These are phyloP conservation scores for Mimas tiliae DNA, from an alignment of 2,888 invertebrate genomes.

Conservation along the genomic window DNA sequence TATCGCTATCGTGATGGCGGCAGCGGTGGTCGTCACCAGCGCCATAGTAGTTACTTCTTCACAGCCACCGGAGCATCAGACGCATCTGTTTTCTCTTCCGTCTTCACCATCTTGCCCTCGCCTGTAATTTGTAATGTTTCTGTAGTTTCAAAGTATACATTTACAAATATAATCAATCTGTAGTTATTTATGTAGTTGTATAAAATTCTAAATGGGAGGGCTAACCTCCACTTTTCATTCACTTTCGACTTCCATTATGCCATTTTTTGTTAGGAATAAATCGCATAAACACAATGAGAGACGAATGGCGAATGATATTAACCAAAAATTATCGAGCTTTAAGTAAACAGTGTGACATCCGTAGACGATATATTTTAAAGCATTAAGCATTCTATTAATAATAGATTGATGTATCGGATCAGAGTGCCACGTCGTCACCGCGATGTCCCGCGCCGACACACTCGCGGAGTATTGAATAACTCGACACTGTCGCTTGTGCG, in stretches of 20 bases:
- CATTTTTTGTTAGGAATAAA: no score
- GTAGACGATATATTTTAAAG: no score
- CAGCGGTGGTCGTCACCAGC: conserved; percentile 3
- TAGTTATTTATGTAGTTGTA: no score
- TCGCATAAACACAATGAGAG: no score
- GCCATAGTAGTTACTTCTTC: conserved; percentile 59
- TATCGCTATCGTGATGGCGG: conserved; percentile 5
- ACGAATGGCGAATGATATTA: no score
- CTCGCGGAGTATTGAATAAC: conserved; percentile 48
- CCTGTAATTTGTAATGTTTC: conserved; percentile 52
- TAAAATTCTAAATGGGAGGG: no score
- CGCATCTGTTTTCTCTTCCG: conserved; percentile 77
- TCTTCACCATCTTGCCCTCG: conserved; percentile 80
- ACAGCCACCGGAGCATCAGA: conserved; percentile 55
- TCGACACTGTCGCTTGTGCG: conserved; percentile 39
- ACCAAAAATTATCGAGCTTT: no score
- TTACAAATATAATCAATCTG: no score
- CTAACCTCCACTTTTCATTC: no score
- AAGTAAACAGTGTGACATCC: no score
- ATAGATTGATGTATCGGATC: conserved; percentile 40
- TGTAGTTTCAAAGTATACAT: background rate
- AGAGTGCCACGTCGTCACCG: conserved; percentile 56
- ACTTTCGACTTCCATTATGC: no score
- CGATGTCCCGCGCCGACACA: conserved; percentile 28
- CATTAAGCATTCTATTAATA: no score